These are phyloP conservation scores for Aspiorhynchus laticeps DNA, from an alignment of 2,113 vertebrate species.

Conservation along the genomic window DNA sequence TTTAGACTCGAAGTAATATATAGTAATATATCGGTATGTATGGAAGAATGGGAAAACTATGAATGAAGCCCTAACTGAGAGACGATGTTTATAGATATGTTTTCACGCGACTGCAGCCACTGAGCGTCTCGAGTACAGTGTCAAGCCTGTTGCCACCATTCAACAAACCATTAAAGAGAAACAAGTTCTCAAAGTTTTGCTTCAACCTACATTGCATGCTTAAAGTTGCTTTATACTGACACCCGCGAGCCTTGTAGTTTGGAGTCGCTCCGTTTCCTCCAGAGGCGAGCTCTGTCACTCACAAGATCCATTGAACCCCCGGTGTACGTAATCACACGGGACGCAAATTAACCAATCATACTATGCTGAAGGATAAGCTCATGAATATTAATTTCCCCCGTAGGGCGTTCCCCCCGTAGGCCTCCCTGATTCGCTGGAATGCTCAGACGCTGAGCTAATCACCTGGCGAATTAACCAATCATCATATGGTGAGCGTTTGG, in stretches of 20 bases:
- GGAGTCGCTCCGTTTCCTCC: constrained; percentile 28
- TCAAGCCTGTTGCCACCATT: constrained; percentile 41
- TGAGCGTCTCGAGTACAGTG: not conserved
- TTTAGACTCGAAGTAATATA: not conserved
- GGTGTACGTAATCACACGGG: constrained; percentile 30
- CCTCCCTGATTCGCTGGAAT: not conserved
- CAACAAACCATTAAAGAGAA: constrained; percentile 9
- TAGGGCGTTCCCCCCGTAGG: not conserved
- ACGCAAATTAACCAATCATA: not conserved
- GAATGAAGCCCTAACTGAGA: not conserved
- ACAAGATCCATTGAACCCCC: constrained; percentile 40
- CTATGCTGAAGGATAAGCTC: not conserved
- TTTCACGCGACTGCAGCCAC: constrained; percentile 15
- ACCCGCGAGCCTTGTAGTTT: constrained; percentile 48
- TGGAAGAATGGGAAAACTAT: not conserved
- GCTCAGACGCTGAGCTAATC: not conserved
- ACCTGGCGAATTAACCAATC: not conserved
- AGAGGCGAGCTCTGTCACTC: constrained; percentile 50
- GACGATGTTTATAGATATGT: not conserved
- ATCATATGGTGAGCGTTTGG: not conserved
- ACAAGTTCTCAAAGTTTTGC: constrained; percentile 37
- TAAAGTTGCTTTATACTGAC: constrained; percentile 27
- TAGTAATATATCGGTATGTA: not conserved
- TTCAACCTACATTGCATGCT: constrained; percentile 49
- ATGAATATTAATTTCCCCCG: constrained; percentile 35